Base-by-base conservation (phyloP, 2,888 invertebrate species). In the Heliconius ismenius region DNA sequence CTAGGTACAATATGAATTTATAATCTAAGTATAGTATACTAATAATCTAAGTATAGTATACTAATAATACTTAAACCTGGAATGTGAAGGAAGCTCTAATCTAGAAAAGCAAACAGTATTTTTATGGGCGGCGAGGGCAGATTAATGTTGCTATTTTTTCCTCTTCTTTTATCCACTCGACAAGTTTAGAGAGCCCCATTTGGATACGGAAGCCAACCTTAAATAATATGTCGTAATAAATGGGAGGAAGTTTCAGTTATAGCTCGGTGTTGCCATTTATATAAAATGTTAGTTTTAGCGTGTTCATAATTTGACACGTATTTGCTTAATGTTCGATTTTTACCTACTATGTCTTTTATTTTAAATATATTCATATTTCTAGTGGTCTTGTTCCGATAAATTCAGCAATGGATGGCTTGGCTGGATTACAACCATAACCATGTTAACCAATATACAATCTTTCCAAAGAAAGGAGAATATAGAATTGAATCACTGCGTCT, bases 151-250 rank as follows among this genome's bases (percentile, higher is more conserved):
- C 79, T 78, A 79, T 79, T 80, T 85, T 83, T 84, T 85, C 80
- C 78, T 81, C 84, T 85, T 84, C 86, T 86, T 85, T 84, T 84
- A 82, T 83, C 83, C 83, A 83, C 84, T 86, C 86, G 87, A 87
- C 85, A 84, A 82, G 84, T 83, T 73, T 82, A 83, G 83, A 81
- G 82, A 80, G 80, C 81, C 82, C 82, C 78, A 79, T 85, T 88
- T 84, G 83, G 83, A 91, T 88, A 84, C 92, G 92, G 92, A 93
- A 92, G 89, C 82, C 75, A 77, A 77, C 79, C 75, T 77, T 87
- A 90, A 91, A 91, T 92, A 91, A 49, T 49, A 49, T 88, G 87
- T 86, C 84, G 87, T 87, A 88, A 91, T 89, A 88, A 90, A 90
- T 86, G 80, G 80, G 75, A 84, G 84, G 84, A 87, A 83, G 83